Conservation (phyloP, 2,888 invertebrate species). For the Lithophane semibrunnea region DNA sequence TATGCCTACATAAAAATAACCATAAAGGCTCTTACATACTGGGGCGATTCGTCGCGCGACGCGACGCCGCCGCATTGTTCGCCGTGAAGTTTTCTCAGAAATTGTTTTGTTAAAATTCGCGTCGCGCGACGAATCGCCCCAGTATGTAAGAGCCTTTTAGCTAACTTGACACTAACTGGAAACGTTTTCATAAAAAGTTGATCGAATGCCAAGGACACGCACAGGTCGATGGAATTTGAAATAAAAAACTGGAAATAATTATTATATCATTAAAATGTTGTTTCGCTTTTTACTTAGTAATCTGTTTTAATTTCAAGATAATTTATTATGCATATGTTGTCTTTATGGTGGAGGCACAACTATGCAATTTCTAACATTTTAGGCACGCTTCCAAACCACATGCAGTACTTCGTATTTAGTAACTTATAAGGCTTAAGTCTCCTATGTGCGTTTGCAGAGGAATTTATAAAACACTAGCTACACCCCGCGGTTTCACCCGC, state of each 20-base stretch:
- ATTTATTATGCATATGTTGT: constrained; percentile 28
- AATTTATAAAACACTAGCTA: constrained; percentile 4
- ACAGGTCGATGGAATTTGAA: not conserved
- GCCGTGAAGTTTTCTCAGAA: no score
- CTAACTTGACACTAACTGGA: not conserved
- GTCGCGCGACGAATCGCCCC: no score
- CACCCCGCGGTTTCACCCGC: no score
- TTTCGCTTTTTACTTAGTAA: not conserved
- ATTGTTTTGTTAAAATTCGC: no score
- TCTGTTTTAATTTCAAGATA: constrained; percentile 25
- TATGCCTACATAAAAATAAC: no score
- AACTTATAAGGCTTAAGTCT: constrained; percentile 31
- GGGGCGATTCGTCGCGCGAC: no score
- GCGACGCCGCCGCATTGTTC: no score
- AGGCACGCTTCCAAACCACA: constrained; percentile 52
- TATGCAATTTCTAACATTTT: constrained; percentile 32
- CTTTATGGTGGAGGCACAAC: constrained; percentile 26
- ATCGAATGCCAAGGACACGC: not conserved
- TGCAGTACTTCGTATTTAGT: constrained; percentile 25
- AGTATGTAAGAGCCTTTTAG: no score
- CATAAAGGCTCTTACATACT: no score
- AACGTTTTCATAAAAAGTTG: constrained; percentile 7
- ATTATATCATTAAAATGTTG: not conserved
- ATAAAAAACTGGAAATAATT: not conserved
- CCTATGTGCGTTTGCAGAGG: not conserved